Evolutionary conservation across 2,888 invertebrate genomes (phyloP).

Genomic region (Ctena decussata): DNA sequence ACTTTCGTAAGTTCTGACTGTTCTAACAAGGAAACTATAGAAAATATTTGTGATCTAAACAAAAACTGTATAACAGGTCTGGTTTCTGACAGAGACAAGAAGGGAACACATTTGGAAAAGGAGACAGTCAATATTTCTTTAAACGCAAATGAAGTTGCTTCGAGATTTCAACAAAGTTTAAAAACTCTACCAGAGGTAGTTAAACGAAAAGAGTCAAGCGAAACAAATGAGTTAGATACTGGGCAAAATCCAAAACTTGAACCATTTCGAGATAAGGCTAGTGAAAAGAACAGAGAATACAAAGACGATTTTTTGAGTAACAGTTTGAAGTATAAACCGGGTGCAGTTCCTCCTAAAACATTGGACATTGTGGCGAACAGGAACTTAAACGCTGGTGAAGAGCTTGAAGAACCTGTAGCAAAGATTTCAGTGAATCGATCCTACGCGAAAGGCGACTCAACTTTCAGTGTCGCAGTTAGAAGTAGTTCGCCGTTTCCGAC

Average conservation of each 20-base stretch:
- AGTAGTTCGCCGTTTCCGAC: constrained; percentile 34
- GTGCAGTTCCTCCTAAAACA: not conserved
- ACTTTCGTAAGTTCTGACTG: constrained; percentile 44
- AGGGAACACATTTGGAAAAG: not conserved
- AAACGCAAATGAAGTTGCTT: not conserved
- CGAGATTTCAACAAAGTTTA: not conserved
- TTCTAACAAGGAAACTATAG: constrained; percentile 3
- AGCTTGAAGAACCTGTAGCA: too few species aligned
- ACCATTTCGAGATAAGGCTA: not conserved
- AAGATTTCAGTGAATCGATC: constrained; percentile 57
- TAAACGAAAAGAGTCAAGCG: not conserved
- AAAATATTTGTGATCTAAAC: not conserved
- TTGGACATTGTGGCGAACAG: not conserved
- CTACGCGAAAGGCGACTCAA: constrained; percentile 56
- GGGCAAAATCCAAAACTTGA: not conserved
- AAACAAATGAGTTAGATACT: not conserved
- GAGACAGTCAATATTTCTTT: not conserved
- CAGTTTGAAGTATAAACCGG: not conserved
- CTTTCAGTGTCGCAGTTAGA: constrained; percentile 54
- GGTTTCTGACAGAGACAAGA: not conserved
- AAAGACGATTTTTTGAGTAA: not conserved
- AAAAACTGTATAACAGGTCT: not conserved
- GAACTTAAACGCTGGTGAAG: constrained; percentile 14
- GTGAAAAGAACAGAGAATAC: not conserved
- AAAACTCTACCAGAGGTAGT: not conserved